Evolutionary conservation across 1,140 invertebrate genomes (phyloP).

Genomic region (Diorhabda elongata): DNA sequence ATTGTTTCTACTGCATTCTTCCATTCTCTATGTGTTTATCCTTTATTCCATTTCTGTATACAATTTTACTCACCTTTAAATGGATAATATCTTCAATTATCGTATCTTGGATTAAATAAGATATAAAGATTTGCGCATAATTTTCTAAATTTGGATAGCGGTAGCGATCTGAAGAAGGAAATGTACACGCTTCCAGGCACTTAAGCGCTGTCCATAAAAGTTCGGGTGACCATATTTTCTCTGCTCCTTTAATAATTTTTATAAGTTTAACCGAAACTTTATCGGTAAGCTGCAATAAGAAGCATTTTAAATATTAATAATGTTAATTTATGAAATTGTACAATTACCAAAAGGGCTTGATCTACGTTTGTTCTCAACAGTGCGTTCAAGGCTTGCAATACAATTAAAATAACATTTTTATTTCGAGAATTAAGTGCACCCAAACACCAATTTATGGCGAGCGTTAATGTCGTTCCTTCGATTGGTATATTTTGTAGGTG

Average conservation of each 20-base stretch:
- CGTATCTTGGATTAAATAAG: constrained; percentile 19
- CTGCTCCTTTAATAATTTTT: not conserved
- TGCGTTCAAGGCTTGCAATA: constrained; percentile 38
- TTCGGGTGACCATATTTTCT: constrained; percentile 19
- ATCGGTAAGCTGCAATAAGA: not conserved
- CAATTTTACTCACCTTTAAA: constrained; percentile 23
- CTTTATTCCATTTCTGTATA: too few relatives aligned
- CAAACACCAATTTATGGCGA: constrained; percentile 47
- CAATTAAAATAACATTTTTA: constrained; percentile 34
- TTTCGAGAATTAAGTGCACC: constrained; percentile 39
- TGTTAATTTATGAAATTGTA: not conserved
- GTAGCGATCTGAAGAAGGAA: constrained; percentile 1
- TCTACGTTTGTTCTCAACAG: constrained; percentile 36
- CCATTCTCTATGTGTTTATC: too few relatives aligned
- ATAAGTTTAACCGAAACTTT: constrained; percentile 13
- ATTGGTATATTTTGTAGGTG: constrained; percentile 41
- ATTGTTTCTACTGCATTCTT: too few relatives aligned
- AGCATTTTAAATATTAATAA: not conserved
- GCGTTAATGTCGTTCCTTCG: constrained; percentile 42
- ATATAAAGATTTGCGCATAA: constrained; percentile 31
- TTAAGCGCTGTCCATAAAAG: constrained; percentile 25
- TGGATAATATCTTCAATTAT: constrained; percentile 21
- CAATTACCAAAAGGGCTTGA: constrained; percentile 36
- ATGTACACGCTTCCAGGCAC: constrained; percentile 37
- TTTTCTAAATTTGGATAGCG: constrained; percentile 22